Conservation (phyloP, 2,113 vertebrate genomes). For the Grus americana region DNA sequence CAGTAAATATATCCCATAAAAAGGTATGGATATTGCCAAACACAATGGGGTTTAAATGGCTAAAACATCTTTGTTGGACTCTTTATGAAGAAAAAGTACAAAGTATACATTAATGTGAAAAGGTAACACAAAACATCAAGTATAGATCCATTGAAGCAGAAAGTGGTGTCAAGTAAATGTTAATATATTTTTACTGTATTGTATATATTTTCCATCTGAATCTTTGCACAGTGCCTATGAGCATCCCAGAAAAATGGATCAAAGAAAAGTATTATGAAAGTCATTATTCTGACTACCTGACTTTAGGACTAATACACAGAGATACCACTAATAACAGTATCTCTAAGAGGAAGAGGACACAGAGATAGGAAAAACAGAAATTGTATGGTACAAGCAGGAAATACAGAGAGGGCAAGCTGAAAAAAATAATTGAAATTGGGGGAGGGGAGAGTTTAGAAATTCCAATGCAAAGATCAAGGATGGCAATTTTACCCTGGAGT, state of each 20-base stretch:
- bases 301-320: neutral
- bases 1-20: neutral
- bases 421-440: neutral
- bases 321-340: neutral
- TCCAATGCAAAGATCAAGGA: neutral
- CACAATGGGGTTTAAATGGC: neutral
- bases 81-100: neutral
- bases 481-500: neutral
- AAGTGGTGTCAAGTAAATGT: neutral
- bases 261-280: neutral
- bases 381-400: fast-evolving
- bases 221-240: neutral
- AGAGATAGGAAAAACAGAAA: neutral
- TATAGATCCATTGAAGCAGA: neutral
- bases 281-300: neutral
- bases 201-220: neutral
- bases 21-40: neutral
- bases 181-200: neutral
- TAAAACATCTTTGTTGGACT: neutral
- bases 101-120: neutral
- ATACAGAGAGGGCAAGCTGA: neutral
- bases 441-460: neutral
- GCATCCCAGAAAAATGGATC: neutral
- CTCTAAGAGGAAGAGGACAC: neutral
- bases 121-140: neutral